Evolutionary conservation across 2,888 invertebrate genomes (phyloP).

Genomic region (Dynastes hyllus): DNA sequence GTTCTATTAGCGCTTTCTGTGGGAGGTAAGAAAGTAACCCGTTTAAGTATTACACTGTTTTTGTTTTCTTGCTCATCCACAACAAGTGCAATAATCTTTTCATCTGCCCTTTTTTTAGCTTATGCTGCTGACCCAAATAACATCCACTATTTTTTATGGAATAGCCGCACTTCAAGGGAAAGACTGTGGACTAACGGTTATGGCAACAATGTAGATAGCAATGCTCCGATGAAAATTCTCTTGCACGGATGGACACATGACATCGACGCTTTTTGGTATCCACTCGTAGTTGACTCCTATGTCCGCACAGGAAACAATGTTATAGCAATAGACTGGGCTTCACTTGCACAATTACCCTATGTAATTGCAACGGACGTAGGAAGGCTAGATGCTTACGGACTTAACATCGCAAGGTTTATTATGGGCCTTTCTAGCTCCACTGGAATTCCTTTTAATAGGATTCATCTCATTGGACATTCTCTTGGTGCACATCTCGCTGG

Average conservation of each 20-base stretch:
- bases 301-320: slow-evolving; percentile 41
- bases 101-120: not conserved
- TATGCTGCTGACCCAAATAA: slow-evolving; percentile 31
- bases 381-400: slow-evolving; percentile 17
- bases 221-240: slow-evolving; percentile 41
- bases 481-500: slow-evolving; percentile 65
- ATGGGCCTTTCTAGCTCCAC: slow-evolving; percentile 26
- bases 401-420: slow-evolving; percentile 45
- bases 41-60: not conserved
- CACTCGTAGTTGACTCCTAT: slow-evolving; percentile 22
- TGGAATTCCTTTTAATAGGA: slow-evolving; percentile 53
- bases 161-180: slow-evolving; percentile 27
- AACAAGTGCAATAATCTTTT: not conserved
- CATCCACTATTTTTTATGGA: slow-evolving; percentile 42
- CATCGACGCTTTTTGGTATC: slow-evolving; percentile 46
- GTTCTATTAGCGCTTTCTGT: not conserved
- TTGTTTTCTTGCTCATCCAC: not conserved
- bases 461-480: slow-evolving; percentile 66
- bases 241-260: slow-evolving; percentile 49
- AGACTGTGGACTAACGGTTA: slow-evolving; percentile 26
- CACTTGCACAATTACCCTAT: slow-evolving; percentile 34
- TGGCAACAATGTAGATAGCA: slow-evolving; percentile 42
- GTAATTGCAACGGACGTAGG: slow-evolving; percentile 20
- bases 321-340: slow-evolving; percentile 46
- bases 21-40: slow-evolving; percentile 27